Evolutionary conservation across 2,797 vertebrate genomes (phyloP).

Genomic region (Octomys mimax): DNA sequence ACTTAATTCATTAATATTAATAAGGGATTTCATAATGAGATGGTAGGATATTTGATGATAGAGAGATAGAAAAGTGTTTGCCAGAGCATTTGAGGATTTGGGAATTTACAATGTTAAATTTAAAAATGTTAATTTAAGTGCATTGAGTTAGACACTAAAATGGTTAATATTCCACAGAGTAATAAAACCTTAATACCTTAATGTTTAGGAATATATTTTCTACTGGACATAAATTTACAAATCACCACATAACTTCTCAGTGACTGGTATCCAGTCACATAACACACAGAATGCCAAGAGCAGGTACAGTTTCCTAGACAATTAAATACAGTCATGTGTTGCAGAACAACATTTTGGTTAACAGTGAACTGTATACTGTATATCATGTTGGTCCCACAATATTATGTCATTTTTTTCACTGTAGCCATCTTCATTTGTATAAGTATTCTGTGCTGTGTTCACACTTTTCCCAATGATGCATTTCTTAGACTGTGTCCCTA

Average conservation of each 20-base stretch:
- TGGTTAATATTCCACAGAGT: background rate
- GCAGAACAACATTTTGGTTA: background rate
- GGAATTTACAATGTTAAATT: background rate
- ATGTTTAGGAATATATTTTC: background rate
- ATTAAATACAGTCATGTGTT: background rate
- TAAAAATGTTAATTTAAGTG: background rate
- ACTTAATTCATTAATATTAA: constrained; percentile 27
- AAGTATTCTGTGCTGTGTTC: background rate
- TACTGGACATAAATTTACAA: background rate
- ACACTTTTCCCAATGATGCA: background rate
- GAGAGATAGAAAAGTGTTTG: background rate
- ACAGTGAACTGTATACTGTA: background rate
- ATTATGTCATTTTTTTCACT: background rate
- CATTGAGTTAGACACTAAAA: background rate
- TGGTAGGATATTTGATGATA: background rate
- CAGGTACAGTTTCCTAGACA: background rate
- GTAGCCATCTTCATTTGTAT: background rate
- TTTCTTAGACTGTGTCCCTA: background rate
- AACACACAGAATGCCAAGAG: background rate
- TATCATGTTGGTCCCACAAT: background rate
- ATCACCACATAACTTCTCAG: background rate
- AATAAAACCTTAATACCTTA: background rate
- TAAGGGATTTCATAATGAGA: background rate
- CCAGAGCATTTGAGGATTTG: background rate
- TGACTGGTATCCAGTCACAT: background rate